Percentiles rank a stretch among this genome's conserved stretches.
These are phyloP conservation scores for Sinopyrophorus schimmeli DNA, from an alignment of 2,888 invertebrate genomes.

Conservation along the genomic window DNA sequence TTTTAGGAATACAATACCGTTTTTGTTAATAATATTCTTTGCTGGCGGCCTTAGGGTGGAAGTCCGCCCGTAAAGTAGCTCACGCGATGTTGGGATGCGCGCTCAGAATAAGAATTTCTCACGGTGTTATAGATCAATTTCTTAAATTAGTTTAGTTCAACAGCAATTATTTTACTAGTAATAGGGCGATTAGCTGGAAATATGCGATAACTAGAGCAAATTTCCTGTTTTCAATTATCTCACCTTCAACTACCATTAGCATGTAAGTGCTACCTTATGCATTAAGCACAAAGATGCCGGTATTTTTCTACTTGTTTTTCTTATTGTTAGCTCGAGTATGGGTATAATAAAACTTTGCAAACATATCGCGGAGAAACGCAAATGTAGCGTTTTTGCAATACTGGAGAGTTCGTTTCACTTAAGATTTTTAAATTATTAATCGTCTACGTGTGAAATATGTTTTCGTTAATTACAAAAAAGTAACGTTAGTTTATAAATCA, in stretches of 20 bases:
- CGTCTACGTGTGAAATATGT: too few species aligned
- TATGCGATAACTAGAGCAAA: constrained; percentile 6
- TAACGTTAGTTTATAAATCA: too few species aligned
- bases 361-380: too few species aligned
- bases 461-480: too few species aligned
- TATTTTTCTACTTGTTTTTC: too few species aligned
- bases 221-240: constrained; percentile 14
- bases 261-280: constrained; percentile 1
- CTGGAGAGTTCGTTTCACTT: too few species aligned
- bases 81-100: constrained; percentile 17
- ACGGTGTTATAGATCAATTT: constrained; percentile 30
- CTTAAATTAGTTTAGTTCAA: constrained; percentile 15
- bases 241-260: constrained; percentile 7
- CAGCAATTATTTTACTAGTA: constrained; percentile 8
- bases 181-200: constrained; percentile 15
- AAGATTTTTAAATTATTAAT: too few species aligned
- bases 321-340: too few species aligned
- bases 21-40: constrained; percentile 23
- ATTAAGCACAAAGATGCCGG: too few species aligned
- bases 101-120: constrained; percentile 33
- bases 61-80: constrained; percentile 33
- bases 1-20: constrained; percentile 12
- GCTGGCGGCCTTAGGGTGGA: constrained; percentile 36
- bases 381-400: too few species aligned
- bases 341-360: too few species aligned